A percentile compares a stretch with the other conserved stretches of the same genome.
phyloP scores from a whole-genome alignment of 2,113 vertebrate genomes.

The Triplophysa dalaica region DNA sequence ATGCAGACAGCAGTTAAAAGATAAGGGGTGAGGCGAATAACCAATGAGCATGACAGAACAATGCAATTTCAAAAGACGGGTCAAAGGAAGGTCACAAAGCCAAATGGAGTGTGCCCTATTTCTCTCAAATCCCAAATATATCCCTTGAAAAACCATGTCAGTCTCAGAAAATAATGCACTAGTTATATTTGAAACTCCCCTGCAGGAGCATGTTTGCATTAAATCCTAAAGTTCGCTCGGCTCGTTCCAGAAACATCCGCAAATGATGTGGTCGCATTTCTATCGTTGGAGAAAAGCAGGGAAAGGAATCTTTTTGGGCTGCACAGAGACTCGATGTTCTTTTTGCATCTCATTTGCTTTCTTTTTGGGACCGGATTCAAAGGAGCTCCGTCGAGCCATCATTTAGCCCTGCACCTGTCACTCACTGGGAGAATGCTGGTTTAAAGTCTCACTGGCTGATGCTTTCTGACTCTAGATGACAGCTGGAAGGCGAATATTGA shows the following conservation, averaged over 20 bases:
- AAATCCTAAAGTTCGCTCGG: constrained; percentile 20
- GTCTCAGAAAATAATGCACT: not conserved
- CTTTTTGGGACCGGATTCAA: constrained; percentile 53
- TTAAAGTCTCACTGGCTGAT: constrained; percentile 50
- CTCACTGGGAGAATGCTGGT: constrained; percentile 25
- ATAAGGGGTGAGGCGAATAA: constrained; percentile 40
- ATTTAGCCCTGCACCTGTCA: constrained; percentile 57
- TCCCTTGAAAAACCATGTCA: constrained; percentile 5
- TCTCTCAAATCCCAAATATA: not conserved
- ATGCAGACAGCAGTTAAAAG: constrained; percentile 54
- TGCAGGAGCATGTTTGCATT: constrained; percentile 22
- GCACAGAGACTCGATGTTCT: constrained; percentile 28
- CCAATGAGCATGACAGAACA: constrained; percentile 38
- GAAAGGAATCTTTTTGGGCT: constrained; percentile 3
- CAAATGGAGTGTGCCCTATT: not conserved
- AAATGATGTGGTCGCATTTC: constrained; percentile 27
- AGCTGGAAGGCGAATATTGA: constrained; percentile 51
- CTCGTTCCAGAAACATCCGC: not conserved
- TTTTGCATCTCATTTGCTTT: constrained; percentile 51
- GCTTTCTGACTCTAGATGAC: constrained; percentile 56
- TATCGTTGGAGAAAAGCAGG: constrained; percentile 31
- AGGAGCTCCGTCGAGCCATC: constrained; percentile 45
- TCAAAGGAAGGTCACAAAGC: constrained; percentile 28
- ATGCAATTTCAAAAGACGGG: constrained; percentile 37
- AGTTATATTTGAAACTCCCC: constrained; percentile 14